Evolutionary conservation across 92 coral and sea anemone species (phyloP).

Genomic region (Epizoanthus illoricatus): DNA sequence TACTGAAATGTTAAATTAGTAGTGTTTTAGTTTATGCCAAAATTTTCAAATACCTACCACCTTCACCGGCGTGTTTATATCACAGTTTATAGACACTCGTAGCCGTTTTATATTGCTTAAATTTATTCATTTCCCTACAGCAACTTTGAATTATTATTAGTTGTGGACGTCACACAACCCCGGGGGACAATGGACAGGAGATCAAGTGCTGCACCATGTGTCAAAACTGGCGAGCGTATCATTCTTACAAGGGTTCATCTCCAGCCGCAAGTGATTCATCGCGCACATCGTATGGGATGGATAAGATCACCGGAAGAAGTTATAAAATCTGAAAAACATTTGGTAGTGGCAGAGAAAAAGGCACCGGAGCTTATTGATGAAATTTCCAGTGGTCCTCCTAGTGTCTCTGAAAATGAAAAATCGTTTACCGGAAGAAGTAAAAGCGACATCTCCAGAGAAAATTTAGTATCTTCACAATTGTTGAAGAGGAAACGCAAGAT

Average conservation of each 20-base stretch:
- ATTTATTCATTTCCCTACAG: neutral
- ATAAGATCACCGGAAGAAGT: slow-evolving; percentile 8
- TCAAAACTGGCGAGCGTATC: slow-evolving; percentile 13
- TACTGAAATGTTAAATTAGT: too few species aligned
- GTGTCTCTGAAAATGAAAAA: neutral
- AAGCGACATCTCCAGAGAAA: neutral
- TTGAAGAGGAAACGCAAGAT: neutral
- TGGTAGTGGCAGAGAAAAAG: neutral
- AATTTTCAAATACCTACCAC: too few species aligned
- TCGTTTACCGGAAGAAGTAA: too few species aligned
- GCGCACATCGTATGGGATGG: slow-evolving; percentile 24
- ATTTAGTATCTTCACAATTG: neutral
- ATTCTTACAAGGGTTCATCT: neutral
- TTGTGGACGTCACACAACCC: too few species aligned
- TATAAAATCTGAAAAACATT: neutral
- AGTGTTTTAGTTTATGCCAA: too few species aligned
- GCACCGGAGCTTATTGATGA: neutral
- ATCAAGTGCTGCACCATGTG: neutral
- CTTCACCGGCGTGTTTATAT: too few species aligned
- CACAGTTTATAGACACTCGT: too few species aligned
- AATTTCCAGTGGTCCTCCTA: neutral
- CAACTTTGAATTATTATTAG: neutral
- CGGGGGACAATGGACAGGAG: neutral
- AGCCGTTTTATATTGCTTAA: too few species aligned
- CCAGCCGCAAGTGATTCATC: neutral